A percentile compares a stretch with the other conserved stretches of the same genome.
Evolutionary conservation across 2,888 invertebrate species (phyloP).

Genomic region (Lasioglossum lativentre): DNA sequence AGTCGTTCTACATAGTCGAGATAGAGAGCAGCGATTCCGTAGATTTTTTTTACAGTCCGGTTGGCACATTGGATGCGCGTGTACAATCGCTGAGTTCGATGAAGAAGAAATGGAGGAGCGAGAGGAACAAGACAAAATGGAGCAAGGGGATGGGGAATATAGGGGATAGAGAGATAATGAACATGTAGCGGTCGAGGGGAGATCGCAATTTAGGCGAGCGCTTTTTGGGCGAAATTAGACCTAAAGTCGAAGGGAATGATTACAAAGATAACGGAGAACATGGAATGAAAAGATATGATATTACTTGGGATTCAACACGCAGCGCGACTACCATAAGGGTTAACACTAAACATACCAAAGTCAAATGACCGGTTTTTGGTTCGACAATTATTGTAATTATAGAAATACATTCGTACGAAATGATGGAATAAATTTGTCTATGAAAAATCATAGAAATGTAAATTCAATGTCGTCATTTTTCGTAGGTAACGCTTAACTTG

Average conservation of each 20-base stretch:
- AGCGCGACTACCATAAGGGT: background rate
- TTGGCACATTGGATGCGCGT: conserved; percentile 55
- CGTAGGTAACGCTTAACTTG: background rate
- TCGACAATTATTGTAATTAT: background rate
- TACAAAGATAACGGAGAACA: background rate
- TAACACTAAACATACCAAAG: background rate
- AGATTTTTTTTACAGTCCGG: conserved; percentile 51
- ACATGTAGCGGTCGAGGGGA: background rate
- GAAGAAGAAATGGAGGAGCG: conserved; percentile 8
- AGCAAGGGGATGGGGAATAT: background rate
- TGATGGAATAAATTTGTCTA: background rate
- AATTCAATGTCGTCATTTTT: background rate
- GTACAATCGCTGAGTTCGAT: conserved; percentile 47
- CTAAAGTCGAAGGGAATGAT: background rate
- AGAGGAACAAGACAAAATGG: background rate
- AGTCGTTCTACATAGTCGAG: conserved; percentile 70
- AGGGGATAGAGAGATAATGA: background rate
- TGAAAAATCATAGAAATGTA: background rate
- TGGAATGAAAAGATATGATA: background rate
- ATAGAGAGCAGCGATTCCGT: conserved; percentile 60
- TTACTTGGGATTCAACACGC: background rate
- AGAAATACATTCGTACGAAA: background rate
- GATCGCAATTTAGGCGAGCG: background rate
- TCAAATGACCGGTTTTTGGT: background rate
- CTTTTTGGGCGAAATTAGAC: background rate